Conservation (phyloP, 2,113 vertebrate species). For the Cacatua alba region DNA sequence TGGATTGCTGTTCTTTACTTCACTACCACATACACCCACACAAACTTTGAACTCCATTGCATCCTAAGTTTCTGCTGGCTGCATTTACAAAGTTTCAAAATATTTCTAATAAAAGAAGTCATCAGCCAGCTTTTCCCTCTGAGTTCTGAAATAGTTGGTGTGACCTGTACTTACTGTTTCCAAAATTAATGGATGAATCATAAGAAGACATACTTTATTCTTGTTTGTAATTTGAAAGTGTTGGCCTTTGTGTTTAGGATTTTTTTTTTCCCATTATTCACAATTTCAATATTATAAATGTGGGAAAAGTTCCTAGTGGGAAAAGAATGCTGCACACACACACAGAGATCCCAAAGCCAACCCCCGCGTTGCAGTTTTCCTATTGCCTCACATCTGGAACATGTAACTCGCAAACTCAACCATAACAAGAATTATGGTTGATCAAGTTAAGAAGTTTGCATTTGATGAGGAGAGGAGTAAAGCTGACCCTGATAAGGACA, state of each 20-base stretch:
- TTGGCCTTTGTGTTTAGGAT: conserved; percentile 9
- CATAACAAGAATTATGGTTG: conserved; percentile 49
- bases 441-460: conserved; percentile 45
- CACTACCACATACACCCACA: conserved; percentile 39
- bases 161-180: conserved; percentile 2
- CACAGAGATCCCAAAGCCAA: background rate
- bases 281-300: conserved; percentile 52
- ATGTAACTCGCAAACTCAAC: conserved; percentile 46
- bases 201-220: background rate
- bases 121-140: background rate
- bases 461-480: conserved; percentile 32
- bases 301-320: conserved; percentile 54
- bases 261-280: background rate
- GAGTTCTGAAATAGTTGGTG: conserved; percentile 30
- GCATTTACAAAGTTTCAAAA: conserved; percentile 13
- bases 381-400: conserved; percentile 62
- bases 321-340: conserved; percentile 35
- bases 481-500: conserved; percentile 19
- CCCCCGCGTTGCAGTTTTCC: conserved; percentile 37
- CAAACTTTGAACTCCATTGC: conserved; percentile 41
- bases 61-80: conserved; percentile 37
- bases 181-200: conserved; percentile 35
- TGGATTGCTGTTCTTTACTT: conserved; percentile 39
- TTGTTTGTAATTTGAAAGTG: conserved; percentile 38
- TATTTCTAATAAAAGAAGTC: conserved; percentile 55